Evolutionary conservation across 2,113 vertebrate species (phyloP), one percentile per base, ranked within the genome.

Genomic region (Microtus richardsoni): DNA sequence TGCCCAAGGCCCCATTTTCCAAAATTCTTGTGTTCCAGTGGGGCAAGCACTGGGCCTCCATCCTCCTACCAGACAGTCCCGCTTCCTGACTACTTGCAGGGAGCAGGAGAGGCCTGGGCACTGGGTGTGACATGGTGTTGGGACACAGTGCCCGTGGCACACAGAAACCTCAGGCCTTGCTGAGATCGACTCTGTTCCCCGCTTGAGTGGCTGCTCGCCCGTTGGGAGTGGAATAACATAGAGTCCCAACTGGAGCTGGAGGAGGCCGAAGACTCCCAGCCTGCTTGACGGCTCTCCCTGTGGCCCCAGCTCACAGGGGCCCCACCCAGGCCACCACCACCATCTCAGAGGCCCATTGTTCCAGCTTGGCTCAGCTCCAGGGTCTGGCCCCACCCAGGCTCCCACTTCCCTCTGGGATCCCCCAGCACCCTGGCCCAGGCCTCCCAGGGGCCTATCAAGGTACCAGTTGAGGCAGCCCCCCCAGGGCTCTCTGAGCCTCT

Each of bases 321-420:
- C 39, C 36, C 84, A 89, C 93, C 75, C 52, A 7, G 66, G 95
- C 93, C 88, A 66, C 80, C 80, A 75, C 70, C 75, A 3, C 58
- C 36, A 4, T 2, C 84, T 94, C 97, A 94, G 97, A 96, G 92
- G 74, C 80, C 87, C 84, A 95, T 94, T 96, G 97, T 94, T 97
- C n/a, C 71, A 0, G 10, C 68, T 89, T 94, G 97, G 96, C 95
- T 49, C 17, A 2, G 54, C 8, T 93, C 97, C 93, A 58, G 90
- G 80, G 73, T 86, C 94, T 7, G 66, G 88, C 80, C 91, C 90
- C 44, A 33, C 90, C 86, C 54, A 2, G 79, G 49, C 8, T 78
- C 80, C 93, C 68, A 24, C 68, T 91, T 95, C 66, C 96, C 68
- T 73, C 84, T 41, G 17, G 47, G 89, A 74, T 36, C 83, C 88